Base-by-base conservation (phyloP, 2,113 vertebrate species). In the Albula goreensis region DNA sequence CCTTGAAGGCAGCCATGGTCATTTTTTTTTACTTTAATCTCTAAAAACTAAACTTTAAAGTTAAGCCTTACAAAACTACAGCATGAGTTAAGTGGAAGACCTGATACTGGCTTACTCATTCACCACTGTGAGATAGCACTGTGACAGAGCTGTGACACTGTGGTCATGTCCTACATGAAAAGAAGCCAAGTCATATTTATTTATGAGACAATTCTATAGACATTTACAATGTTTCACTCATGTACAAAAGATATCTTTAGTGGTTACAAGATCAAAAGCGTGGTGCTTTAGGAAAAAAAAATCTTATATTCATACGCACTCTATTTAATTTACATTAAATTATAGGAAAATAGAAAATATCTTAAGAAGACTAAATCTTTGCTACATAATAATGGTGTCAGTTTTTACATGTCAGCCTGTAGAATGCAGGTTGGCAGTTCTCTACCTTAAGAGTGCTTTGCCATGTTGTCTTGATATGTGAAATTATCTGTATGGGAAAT, bases 241-340 rank as follows among this genome's bases (percentile, higher is more conserved):
- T 31, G 41, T 79, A 10, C 8, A n/a, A 74, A 31, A 25, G 5
- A 2, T 10, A 74, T 31, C 7, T 66, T 19, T 8, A 74, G 70
- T 74, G 70, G 3, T n/a, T 74, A n/a, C 53, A 56, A 9, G 12
- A 56, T 56, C 53, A 56, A 56, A 56, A 7, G 12, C 53, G 0
- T 9, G 12, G 6, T 56, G 53, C 12, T 81, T 81, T n/a, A 51
- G 31, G 31, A 41, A 41, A 41, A 41, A 41, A 41, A 41, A 41
- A 31, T 49, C 60, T 57, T 48, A 52, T 4, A 60, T 63, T 83
- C 11, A 48, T 63, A 60, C 13, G 31, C 52, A 13, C 2, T 15
- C 60, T 57, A 63, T 57, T 49, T 78, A 49, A 86, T 83, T 86
- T 83, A 86, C 53, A 79, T 83, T 83, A 86, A 83, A 78, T 78